Conservation (phyloP, 2,113 vertebrate species). For the Bubalus kerabau region DNA sequence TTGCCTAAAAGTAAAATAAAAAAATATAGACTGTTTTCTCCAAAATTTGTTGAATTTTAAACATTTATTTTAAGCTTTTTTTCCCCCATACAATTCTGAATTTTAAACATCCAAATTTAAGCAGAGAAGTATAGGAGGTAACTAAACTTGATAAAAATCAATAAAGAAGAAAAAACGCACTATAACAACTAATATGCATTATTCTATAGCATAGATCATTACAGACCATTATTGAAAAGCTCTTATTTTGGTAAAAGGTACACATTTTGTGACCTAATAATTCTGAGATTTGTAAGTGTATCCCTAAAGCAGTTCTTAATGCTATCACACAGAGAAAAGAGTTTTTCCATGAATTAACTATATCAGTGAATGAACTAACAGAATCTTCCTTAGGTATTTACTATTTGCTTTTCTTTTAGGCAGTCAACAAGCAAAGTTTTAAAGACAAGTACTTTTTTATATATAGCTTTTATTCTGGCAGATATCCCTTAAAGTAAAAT, state of each 20-base stretch:
- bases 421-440: not conserved
- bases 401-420: not conserved
- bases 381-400: not conserved
- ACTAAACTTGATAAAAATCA: not conserved
- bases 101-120: not conserved
- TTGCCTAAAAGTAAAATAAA: not conserved
- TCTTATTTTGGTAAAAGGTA: not conserved
- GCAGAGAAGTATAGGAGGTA: fast-evolving
- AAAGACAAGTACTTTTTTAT: not conserved
- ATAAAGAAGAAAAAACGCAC: not conserved
- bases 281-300: not conserved
- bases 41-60: not conserved
- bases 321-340: not conserved
- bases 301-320: not conserved
- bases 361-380: not conserved
- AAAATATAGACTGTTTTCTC: not conserved
- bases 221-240: not conserved
- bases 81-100: not conserved
- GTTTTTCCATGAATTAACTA: not conserved
- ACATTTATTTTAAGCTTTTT: not conserved
- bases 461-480: not conserved
- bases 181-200: not conserved
- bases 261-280: not conserved
- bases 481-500: not conserved
- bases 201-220: not conserved